Evolutionary conservation across 2,113 vertebrate species (phyloP).

Genomic region (pig (Sus scrofa)): T2T-Sscrofa CM000816.6:79036501-79037000

Average conservation of each 20-base stretch:
- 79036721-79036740: background rate
- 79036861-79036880: background rate
- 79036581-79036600: accelerated
- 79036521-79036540: background rate
- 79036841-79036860: background rate
- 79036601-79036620: background rate
- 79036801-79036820: background rate
- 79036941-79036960: background rate
- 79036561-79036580: background rate
- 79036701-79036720: background rate
- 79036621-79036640: background rate
- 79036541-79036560: background rate
- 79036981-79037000: background rate
- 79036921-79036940: too few relatives aligned
- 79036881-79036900: too few relatives aligned
- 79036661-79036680: background rate
- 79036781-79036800: background rate
- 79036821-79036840: background rate
- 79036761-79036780: background rate
- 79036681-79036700: background rate
- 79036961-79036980: background rate
- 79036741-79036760: background rate
- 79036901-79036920: too few relatives aligned
- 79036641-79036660: background rate
- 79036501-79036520: background rate